Evolutionary conservation across 2,797 vertebrate species (phyloP), one percentile per base, ranked within the genome.

Genomic region (Jordanella pulchra): DNA sequence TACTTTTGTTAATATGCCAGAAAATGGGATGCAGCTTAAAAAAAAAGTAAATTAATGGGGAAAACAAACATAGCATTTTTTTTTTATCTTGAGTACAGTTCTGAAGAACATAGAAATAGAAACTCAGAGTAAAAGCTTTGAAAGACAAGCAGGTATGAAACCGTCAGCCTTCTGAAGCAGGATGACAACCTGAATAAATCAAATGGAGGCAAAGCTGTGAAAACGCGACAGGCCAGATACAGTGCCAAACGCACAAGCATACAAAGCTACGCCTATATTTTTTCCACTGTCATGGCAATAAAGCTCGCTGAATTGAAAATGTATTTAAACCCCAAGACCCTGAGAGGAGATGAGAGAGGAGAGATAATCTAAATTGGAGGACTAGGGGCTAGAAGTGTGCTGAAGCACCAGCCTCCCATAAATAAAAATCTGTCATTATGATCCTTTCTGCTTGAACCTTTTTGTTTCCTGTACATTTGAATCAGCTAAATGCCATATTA

Each of bases 211-310:
- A 63, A 61, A 4, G 42, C 3, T 0, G 5, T 54, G 61, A 65
- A 65, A 47, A 47, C 30, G 53, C 6, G 18, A 53, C 54, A 60
- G 54, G 3, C 35, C 58, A 32, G 54, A 61, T 45, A 35, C 1
- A 13, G 21, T 47, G 30, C 7, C n/a, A 28, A 21, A 44, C 25
- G 56, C 21, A 64, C 21, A 32, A 27, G 27, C 45, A 51, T 30
- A 32, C 32, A 55, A 67, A 51, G 47, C 65, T 18, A 32, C 27
- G 0, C 15, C 1, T 42, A 45, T 30, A 61, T 75, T 63, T 30
- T 54, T 54, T 67, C 63, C 47, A 72, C 67, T 78, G 81, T 60
- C 69, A 67, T 35, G 79, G 53, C 67, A 69, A 48, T 69, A 76
- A 69, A 74, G 17, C 63, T 25, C 1, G 48, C 12, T 32, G 35